These are phyloP conservation scores for Habrosyne pyritoides DNA, from an alignment of 2,888 invertebrate species.

Conservation along the genomic window DNA sequence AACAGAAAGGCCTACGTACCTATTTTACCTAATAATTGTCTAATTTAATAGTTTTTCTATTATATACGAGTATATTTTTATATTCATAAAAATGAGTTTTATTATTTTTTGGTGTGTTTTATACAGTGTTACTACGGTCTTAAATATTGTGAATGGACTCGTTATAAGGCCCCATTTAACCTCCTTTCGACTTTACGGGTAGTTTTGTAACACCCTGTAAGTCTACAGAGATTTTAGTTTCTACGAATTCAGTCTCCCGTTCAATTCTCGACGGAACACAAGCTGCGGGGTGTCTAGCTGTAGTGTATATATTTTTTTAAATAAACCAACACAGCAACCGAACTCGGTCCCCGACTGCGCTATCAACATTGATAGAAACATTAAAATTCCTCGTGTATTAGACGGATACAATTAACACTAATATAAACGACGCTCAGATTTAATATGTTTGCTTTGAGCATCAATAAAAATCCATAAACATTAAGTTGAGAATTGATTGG, in stretches of 20 bases:
- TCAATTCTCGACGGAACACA: not conserved
- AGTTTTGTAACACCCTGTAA: too few species aligned
- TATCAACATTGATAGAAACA: slow-evolving; percentile 3
- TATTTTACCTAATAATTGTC: too few species aligned
- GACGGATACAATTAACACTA: slow-evolving; percentile 36
- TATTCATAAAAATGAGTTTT: too few species aligned
- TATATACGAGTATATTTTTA: too few species aligned
- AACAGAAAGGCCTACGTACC: too few species aligned
- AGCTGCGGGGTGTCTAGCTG: not conserved
- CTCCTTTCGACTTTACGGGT: too few species aligned
- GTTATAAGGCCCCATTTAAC: too few species aligned
- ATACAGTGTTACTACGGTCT: too few species aligned
- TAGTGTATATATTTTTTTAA: not conserved
- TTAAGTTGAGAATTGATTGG: slow-evolving; percentile 16
- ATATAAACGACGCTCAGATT: slow-evolving; percentile 31
- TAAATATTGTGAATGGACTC: too few species aligned
- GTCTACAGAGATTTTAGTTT: not conserved
- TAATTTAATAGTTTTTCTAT: too few species aligned
- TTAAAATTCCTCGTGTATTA: slow-evolving; percentile 14
- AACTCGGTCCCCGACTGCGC: not conserved
- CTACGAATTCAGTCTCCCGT: not conserved
- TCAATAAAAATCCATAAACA: slow-evolving; percentile 35
- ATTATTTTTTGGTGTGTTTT: too few species aligned
- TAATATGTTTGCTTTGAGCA: slow-evolving; percentile 36
- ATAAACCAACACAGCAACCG: not conserved